Conservation (phyloP, 2,113 vertebrate species). For the Physeter macrocephalus region DNA sequence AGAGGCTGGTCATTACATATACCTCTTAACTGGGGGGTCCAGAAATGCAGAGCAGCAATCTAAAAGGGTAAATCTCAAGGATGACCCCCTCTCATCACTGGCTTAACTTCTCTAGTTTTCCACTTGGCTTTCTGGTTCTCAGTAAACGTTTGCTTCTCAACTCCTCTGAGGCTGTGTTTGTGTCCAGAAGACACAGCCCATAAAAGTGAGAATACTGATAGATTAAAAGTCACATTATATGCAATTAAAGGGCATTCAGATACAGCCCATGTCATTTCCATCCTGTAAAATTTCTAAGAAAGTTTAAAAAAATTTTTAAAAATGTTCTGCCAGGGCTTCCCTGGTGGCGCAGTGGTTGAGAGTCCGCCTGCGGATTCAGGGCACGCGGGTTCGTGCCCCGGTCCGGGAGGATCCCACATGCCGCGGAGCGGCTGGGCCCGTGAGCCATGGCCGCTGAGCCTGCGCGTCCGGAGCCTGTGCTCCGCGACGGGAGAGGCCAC, state of each 20-base stretch:
- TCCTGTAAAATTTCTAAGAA: conserved; percentile 24
- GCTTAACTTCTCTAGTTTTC: not conserved
- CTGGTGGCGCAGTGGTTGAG: no score
- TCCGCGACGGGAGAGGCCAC: no score
- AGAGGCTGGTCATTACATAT: not conserved
- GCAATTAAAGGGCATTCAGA: not conserved
- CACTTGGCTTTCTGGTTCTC: not conserved
- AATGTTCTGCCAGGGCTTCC: not conserved
- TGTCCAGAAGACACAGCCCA: not conserved
- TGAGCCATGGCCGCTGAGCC: no score
- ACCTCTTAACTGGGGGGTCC: not conserved
- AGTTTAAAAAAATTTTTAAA: not conserved
- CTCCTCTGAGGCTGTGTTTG: not conserved
- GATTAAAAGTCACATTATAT: not conserved
- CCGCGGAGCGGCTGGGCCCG: no score
- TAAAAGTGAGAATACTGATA: not conserved
- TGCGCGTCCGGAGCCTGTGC: no score
- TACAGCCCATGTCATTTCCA: not conserved
- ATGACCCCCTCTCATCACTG: not conserved
- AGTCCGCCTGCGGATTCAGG: no score
- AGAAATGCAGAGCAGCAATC: not conserved
- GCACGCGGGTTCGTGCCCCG: no score
- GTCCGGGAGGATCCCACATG: no score
- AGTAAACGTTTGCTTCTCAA: not conserved
- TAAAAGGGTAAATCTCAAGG: not conserved